Evolutionary conservation across 1,140 invertebrate genomes (phyloP), one percentile per base, ranked within the genome.

Genomic region (Trachelipus rathkii): DNA sequence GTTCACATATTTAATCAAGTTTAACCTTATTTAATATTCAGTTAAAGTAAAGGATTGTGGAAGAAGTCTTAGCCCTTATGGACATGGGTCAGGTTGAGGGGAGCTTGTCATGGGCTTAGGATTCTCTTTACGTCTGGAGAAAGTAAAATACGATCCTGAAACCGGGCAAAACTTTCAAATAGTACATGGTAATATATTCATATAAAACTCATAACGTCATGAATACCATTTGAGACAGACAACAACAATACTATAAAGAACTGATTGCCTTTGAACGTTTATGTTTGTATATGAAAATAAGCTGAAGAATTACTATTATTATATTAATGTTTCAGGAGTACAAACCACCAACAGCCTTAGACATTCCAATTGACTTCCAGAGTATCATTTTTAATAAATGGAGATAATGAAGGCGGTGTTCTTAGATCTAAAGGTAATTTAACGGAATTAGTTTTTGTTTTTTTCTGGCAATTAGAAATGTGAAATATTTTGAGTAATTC

Each of bases 81-180:
- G 94, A 96, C 83, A 86, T 96, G 43, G 94, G 94, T 46, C 94
- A 97, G 86, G 87, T 91, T 6, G 94, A 96, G n/a, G 87, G 95
- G 93, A 6, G 91, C 92, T 94, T 84, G 86, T 94, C 0, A 95
- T 95, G 94, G 93, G 92, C 7, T 82, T 94, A 9, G 94, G 94
- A 9, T 92, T 92, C 80, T n/a, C n/a, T 94, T 89, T 89, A 89
- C 92, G 0, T 88, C 86, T 8, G 94, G n/a, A 96, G 84, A 88
- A 92, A 77, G 82, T 93, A 44, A 86, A 91, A 8, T 91, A 90
- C 81, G 88, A 92, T 82, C 84, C 86, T 13, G 82, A 87, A 24
- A 90, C 90, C n/a, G 93, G 92, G 15, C 84, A 87, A 77, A 84
- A 9, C 85, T 93, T 0, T 94, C 92, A n/a, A 89, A 91, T 82